Evolutionary conservation across 2,113 vertebrate species (phyloP).

Genomic region (Centrocercus urophasianus): DNA sequence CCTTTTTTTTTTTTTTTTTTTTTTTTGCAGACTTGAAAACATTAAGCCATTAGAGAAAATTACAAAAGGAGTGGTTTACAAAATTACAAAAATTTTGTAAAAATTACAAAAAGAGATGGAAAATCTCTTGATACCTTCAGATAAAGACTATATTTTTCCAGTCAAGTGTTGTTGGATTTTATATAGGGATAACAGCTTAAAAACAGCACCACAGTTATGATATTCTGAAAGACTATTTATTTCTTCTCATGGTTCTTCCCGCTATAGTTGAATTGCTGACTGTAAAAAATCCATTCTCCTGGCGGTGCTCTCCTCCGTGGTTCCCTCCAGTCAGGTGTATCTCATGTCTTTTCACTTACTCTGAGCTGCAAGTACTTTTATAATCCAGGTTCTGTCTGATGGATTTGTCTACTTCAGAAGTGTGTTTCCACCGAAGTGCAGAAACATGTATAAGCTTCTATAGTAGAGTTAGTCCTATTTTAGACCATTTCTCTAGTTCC

Average conservation of each 20-base stretch:
- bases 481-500: not conserved
- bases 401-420: no score
- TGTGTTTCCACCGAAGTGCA: not conserved
- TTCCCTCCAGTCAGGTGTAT: not conserved
- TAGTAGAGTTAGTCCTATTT: not conserved
- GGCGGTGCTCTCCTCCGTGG: not conserved
- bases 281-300: not conserved
- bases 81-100: no score
- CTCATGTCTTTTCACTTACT: no score
- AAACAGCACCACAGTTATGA: not conserved
- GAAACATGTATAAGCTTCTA: not conserved
- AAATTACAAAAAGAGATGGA: no score
- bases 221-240: not conserved
- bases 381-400: no score
- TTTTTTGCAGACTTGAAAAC: not conserved
- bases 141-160: slow-evolving; percentile 17
- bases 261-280: no score
- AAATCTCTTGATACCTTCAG: not conserved
- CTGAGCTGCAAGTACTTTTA: no score
- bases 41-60: not conserved
- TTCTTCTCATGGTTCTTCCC: not conserved
- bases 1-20: not conserved
- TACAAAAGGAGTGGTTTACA: not conserved
- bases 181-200: not conserved
- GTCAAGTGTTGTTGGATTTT: not conserved